phyloP scores from a whole-genome alignment of 2,888 invertebrate species.

The Cerceris rybyensis region DNA sequence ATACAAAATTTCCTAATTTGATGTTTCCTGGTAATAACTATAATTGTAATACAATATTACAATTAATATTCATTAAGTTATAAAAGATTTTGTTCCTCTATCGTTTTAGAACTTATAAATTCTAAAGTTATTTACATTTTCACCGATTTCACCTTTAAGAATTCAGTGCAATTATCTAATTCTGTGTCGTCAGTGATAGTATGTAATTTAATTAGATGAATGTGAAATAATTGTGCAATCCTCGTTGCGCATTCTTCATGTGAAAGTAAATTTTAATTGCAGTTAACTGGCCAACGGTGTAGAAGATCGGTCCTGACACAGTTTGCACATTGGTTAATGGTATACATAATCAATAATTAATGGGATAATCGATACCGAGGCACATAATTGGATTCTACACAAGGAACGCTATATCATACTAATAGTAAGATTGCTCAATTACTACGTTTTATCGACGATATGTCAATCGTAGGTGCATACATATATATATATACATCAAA shows the following conservation, averaged over 20 bases:
- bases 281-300: conserved; percentile 30
- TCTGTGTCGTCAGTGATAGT: too few species aligned
- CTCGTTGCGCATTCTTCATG: conserved; percentile 29
- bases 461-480: background rate
- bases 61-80: too few species aligned
- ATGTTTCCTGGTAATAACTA: too few species aligned
- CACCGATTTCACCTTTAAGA: too few species aligned
- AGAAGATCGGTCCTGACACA: conserved; percentile 33
- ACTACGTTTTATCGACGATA: conserved; percentile 12
- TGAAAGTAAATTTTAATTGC: conserved; percentile 35
- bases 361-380: conserved; percentile 32
- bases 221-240: conserved; percentile 33
- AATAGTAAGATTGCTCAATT: conserved; percentile 2
- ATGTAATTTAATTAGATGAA: background rate
- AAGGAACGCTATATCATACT: background rate
- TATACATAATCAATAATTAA: conserved; percentile 46
- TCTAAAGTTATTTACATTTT: too few species aligned
- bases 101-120: too few species aligned
- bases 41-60: too few species aligned
- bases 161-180: too few species aligned
- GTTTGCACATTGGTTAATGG: conserved; percentile 35
- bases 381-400: conserved; percentile 35
- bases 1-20: too few species aligned
- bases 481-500: too few species aligned
- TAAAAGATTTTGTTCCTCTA: too few species aligned